Conservation (phyloP, 2,888 invertebrate species). For the Ophion ventricosus region DNA sequence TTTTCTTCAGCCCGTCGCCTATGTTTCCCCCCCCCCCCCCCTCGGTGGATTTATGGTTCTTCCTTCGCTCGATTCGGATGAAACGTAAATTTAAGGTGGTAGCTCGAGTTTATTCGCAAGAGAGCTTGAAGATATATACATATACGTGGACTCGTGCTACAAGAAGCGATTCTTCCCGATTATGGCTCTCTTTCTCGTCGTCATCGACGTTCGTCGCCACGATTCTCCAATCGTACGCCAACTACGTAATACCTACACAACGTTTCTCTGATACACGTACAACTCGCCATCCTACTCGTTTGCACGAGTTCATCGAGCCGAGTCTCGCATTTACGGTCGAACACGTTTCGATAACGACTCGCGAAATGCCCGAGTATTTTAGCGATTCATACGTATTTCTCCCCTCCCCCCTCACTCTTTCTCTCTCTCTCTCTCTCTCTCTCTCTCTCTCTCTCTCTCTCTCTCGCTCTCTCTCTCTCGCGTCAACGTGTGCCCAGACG, state of each 20-base stretch:
- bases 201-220: slow-evolving; percentile 23
- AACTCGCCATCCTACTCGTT: background rate
- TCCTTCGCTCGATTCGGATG: background rate
- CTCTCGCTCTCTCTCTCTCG: too few relatives aligned
- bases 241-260: slow-evolving; percentile 8
- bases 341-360: slow-evolving; percentile 63
- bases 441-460: too few relatives aligned
- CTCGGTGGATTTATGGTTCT: too few relatives aligned
- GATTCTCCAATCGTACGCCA: slow-evolving; percentile 15
- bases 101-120: background rate
- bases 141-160: background rate
- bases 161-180: slow-evolving; percentile 38
- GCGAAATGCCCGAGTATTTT: slow-evolving; percentile 52
- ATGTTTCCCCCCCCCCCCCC: too few relatives aligned
- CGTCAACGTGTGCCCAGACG: too few relatives aligned
- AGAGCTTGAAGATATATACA: background rate
- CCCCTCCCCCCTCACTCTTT: too few relatives aligned
- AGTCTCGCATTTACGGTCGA: slow-evolving; percentile 49
- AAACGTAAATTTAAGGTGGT: background rate
- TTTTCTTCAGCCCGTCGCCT: too few relatives aligned
- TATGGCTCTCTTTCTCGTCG: slow-evolving; percentile 40
- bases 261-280: too few relatives aligned
- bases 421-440: too few relatives aligned
- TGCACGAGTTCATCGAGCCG: slow-evolving; percentile 20
- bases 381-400: slow-evolving; percentile 53